Conservation (phyloP, 2,797 vertebrate genomes). For the Urophycis tenuis region DNA sequence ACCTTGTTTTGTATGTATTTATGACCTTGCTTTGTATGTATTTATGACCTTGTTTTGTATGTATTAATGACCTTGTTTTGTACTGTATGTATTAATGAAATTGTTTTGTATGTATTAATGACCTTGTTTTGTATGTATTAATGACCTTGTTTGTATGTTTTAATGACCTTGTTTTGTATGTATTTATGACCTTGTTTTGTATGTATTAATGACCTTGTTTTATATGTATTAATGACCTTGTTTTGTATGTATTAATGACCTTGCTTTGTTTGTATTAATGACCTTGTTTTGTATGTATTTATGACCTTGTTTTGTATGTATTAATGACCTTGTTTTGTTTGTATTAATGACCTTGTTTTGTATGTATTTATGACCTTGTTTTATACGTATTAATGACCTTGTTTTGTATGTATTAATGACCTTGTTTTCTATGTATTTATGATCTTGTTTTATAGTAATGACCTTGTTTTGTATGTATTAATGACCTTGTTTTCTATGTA, state of each 20-base stretch:
- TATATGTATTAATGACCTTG: slow-evolving; percentile 1
- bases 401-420: background rate
- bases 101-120: no score
- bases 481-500: background rate
- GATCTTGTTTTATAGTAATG: background rate
- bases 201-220: background rate
- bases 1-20: slow-evolving; percentile 4
- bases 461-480: background rate
- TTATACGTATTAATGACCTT: background rate
- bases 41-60: background rate
- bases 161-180: slow-evolving; percentile 1
- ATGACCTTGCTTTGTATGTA: background rate
- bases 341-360: background rate
- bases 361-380: background rate
- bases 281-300: background rate
- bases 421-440: background rate
- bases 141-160: background rate
- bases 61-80: slow-evolving; percentile 1
- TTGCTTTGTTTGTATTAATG: no score
- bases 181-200: background rate
- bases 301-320: background rate
- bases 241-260: slow-evolving; percentile 1
- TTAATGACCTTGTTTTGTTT: background rate
- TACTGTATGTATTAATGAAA: slow-evolving; percentile 6
- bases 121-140: background rate